A percentile compares a stretch with the other conserved stretches of the same genome.
These are phyloP conservation scores for Apotomis capreana DNA, from an alignment of 2,888 invertebrate genomes.

Conservation along the genomic window DNA sequence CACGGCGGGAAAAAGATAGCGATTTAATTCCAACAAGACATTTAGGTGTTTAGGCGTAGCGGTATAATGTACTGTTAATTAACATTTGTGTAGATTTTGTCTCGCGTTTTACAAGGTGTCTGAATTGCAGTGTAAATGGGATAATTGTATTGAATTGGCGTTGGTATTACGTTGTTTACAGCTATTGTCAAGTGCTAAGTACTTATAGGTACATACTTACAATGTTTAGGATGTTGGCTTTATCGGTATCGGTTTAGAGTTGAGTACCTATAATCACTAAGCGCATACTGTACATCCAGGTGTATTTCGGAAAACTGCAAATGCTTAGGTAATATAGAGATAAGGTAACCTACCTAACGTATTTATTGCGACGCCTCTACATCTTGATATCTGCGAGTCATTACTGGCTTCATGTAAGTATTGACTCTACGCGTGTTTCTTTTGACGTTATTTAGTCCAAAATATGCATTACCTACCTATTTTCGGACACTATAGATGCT, in stretches of 20 bases:
- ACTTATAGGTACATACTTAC: neutral
- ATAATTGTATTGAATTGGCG: slow-evolving; percentile 52
- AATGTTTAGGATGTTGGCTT: slow-evolving; percentile 3
- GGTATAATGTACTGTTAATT: slow-evolving; percentile 33
- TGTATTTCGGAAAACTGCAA: neutral
- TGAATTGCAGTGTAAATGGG: slow-evolving; percentile 53
- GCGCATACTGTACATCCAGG: neutral
- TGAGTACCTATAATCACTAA: neutral
- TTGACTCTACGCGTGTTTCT: no score
- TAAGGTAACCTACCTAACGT: no score
- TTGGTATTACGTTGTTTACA: slow-evolving; percentile 44
- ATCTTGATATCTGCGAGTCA: no score
- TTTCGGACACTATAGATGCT: no score
- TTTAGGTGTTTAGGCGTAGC: slow-evolving; percentile 42
- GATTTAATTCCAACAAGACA: slow-evolving; percentile 50
- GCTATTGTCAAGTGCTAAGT: slow-evolving; percentile 22
- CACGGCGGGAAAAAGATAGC: slow-evolving; percentile 50
- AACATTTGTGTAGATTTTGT: slow-evolving; percentile 36
- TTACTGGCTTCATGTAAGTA: no score
- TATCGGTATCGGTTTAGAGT: neutral
- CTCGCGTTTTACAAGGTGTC: slow-evolving; percentile 26
- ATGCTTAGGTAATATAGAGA: no score
- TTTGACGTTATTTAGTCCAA: no score
- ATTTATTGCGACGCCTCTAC: no score
- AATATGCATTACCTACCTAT: no score